A percentile compares a stretch with the other conserved stretches of the same genome.
phyloP scores from a whole-genome alignment of 1,140 invertebrate genomes.

The Zaprionus gabonicus region DNA sequence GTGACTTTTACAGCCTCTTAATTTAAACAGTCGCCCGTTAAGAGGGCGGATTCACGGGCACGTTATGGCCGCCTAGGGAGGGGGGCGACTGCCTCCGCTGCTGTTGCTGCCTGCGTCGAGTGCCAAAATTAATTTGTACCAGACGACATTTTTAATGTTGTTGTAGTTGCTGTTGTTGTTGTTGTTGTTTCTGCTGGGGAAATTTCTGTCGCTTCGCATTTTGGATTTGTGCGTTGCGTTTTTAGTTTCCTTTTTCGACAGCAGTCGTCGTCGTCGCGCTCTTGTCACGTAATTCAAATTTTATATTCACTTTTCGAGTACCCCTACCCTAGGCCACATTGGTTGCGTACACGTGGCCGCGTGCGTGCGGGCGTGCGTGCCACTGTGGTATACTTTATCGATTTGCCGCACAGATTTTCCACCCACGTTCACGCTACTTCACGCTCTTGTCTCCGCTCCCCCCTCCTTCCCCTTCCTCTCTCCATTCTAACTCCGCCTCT shows the following conservation, averaged over 20 bases:
- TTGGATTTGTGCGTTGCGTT: conserved; percentile 58
- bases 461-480: neutral
- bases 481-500: neutral
- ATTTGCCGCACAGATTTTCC: conserved; percentile 52
- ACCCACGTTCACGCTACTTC: conserved; percentile 5
- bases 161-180: conserved; percentile 11
- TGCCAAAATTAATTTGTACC: conserved; percentile 78
- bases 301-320: conserved; percentile 64
- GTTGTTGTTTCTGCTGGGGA: neutral
- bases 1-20: conserved; percentile 83
- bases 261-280: conserved; percentile 40
- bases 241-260: conserved; percentile 49
- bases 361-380: conserved; percentile 26
- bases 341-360: conserved; percentile 39
- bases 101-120: conserved; percentile 3
- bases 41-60: conserved; percentile 20
- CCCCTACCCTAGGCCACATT: neutral
- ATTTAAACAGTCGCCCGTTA: conserved; percentile 70
- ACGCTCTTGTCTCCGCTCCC: conserved; percentile 3
- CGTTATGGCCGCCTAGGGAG: conserved; percentile 31
- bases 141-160: conserved; percentile 79
- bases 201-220: conserved; percentile 26
- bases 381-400: conserved; percentile 58
- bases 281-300: conserved; percentile 79
- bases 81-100: neutral